Evolutionary conservation across 2,888 invertebrate species (phyloP), one percentile per base, ranked within the genome.

Genomic region (Entomobrya multifasciata): DNA sequence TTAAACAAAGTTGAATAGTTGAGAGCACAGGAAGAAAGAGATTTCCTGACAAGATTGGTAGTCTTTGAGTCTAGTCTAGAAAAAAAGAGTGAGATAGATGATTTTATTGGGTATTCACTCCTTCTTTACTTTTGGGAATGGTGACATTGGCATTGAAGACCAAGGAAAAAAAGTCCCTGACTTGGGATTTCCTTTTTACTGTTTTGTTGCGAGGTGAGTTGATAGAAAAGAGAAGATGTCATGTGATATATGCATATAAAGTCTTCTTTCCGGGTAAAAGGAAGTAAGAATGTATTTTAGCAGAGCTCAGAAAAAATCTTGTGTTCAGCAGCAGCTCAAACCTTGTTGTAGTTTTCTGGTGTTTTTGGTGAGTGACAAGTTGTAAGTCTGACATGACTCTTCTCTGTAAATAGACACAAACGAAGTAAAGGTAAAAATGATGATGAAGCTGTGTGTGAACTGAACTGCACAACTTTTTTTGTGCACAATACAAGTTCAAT

Each of bases 71-170:
- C 36, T 36, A 36, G 36, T 65, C 20, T 25, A 13, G 25, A 22
- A 55, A 55, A 20, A 17, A 10, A 60, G 55, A 55, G 11, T 11
- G 20, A 52, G 57, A 62, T 13, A 1, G 36, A 36, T 27, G 6
- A 10, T 65, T 65, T 65, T 65, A 36, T 65, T 65, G 20, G 27
- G 10, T 44, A 41, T 67, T 67, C 44, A 27, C 25, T 77, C 77
- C 60, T 57, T 41, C 41, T 44, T 77, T 65, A 11, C 47, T 25
- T 41, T 20, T 62, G 22, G 5, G 13, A 27, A 67, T 41, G 67
- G 55, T 65, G 80, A 55, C 80, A 80, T 80, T 65, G 70, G 70
- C 80, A 55, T 55, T 80, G 25, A n/a, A 70, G 30, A 17, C 20
- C 47, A 70, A 70, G 70, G 70, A 47, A 70, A 47, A 70, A 79